Conservation (phyloP, 2,113 vertebrate genomes). For the Pandion haliaetus region DNA sequence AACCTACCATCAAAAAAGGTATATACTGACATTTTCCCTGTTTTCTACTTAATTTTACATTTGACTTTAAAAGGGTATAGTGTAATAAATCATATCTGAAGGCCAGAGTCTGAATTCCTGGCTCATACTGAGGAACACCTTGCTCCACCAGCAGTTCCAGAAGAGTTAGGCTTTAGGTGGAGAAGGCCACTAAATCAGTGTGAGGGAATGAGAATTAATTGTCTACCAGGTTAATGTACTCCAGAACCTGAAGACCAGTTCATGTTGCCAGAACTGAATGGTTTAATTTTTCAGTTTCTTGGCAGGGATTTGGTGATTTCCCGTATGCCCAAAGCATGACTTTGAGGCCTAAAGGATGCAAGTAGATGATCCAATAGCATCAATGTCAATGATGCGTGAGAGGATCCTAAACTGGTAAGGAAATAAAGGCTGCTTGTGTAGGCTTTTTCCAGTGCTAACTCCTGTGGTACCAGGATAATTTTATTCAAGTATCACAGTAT, state of each 20-base stretch:
- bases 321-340: not conserved
- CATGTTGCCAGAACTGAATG: not conserved
- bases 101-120: not conserved
- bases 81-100: not conserved
- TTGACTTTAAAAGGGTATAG: not conserved
- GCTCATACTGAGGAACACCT: not conserved
- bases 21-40: not conserved
- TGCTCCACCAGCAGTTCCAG: not conserved
- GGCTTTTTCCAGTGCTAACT: not conserved
- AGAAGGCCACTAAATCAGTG: not conserved
- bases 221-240: not conserved
- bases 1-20: not conserved
- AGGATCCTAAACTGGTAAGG: not conserved
- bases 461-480: not conserved
- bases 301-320: not conserved
- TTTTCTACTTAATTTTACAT: not conserved
- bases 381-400: not conserved
- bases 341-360: not conserved
- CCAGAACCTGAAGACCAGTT: not conserved
- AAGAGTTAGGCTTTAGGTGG: not conserved
- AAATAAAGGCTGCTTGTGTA: not conserved
- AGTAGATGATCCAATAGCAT: not conserved
- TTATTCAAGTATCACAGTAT: slow-evolving; percentile 23
- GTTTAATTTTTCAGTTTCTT: not conserved
- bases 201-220: not conserved